These are phyloP conservation scores for Microtus ochrogaster DNA, from an alignment of 2,113 vertebrate species.

Conservation along the genomic window DNA sequence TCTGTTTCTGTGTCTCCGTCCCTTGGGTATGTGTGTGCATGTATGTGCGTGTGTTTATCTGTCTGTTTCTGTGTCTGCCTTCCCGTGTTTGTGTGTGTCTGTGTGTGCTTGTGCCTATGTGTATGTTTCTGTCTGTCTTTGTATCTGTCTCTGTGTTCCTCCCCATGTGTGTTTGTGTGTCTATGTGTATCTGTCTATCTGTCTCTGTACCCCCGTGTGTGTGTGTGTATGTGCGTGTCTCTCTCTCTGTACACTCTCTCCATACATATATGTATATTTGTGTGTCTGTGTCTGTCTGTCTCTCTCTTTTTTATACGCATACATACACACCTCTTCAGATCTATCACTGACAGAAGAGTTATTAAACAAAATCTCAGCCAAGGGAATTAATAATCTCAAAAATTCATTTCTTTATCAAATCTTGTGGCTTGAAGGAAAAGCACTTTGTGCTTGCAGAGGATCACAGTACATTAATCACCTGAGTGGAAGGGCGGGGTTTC, in stretches of 20 bases:
- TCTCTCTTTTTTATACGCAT: neutral
- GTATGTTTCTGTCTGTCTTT: neutral
- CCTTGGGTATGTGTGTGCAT: neutral
- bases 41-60: neutral
- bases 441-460: conserved; percentile 83
- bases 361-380: conserved; percentile 90
- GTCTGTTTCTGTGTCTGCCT: neutral
- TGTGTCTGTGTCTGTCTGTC: neutral
- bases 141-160: neutral
- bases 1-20: neutral
- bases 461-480: conserved; percentile 82
- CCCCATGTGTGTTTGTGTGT: neutral
- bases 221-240: neutral
- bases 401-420: conserved; percentile 91
- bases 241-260: too few species aligned
- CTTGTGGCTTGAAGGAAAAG: conserved; percentile 85
- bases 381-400: conserved; percentile 89
- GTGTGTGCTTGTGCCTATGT: neutral
- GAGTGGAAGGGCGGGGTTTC: conserved; percentile 60
- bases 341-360: conserved; percentile 89
- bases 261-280: neutral
- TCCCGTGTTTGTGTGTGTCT: neutral
- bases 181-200: neutral
- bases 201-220: neutral
- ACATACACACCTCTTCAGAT: conserved; percentile 81